Conservation (phyloP, 2,113 vertebrate genomes). For the Rafetus swinhoei region DNA sequence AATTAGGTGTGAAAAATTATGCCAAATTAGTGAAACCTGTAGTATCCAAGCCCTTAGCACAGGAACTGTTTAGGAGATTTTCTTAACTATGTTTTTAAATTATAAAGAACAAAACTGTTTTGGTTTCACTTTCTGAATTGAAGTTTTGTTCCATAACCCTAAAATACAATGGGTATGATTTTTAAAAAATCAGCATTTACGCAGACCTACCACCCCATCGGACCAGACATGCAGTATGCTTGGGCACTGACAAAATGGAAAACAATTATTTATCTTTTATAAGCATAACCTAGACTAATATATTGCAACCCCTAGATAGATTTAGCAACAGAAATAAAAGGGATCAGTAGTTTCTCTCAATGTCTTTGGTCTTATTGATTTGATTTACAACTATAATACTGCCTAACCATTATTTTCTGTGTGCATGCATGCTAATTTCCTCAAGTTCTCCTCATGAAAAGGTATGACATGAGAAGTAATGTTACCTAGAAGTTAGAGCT, state of each 20-base stretch:
- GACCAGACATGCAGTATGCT: background rate
- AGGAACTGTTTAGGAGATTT: conserved; percentile 16
- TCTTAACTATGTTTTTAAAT: conserved; percentile 23
- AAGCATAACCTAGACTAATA: background rate
- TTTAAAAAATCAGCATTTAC: background rate
- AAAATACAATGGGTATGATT: background rate
- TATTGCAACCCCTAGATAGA: background rate
- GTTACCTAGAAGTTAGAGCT: background rate
- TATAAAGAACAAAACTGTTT: conserved; percentile 15
- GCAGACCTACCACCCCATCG: background rate
- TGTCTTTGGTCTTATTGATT: background rate
- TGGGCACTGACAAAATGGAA: background rate
- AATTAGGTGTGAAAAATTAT: background rate
- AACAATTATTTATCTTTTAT: background rate
- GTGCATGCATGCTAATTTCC: background rate
- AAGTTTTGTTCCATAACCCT: background rate
- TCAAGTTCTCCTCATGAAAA: background rate
- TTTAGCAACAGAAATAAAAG: background rate
- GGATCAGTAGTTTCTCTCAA: background rate
- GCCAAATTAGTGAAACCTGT: conserved; percentile 54
- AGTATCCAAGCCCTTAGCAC: conserved; percentile 4
- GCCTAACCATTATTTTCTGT: background rate
- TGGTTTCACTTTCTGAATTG: conserved; percentile 36
- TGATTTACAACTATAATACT: background rate
- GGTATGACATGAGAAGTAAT: background rate